Conservation (phyloP, 2,113 vertebrate genomes). For the Bubo bubo region DNA sequence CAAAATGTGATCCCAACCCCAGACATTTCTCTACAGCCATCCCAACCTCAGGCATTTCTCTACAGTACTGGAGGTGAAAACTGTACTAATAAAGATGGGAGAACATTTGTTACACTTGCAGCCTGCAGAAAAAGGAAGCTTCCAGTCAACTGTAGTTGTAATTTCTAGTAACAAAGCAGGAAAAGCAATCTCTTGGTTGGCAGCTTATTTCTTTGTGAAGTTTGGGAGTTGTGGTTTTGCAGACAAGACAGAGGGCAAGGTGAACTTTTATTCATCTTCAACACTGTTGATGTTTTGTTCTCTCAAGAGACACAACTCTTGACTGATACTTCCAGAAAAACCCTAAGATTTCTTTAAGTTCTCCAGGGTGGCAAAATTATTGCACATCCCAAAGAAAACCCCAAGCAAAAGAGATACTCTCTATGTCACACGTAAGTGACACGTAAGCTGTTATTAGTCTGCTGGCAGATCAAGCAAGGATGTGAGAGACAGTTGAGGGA, state of each 20-base stretch:
- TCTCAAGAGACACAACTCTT: background rate
- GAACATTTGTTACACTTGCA: fast-evolving
- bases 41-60: background rate
- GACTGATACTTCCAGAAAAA: background rate
- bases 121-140: background rate
- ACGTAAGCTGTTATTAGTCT: background rate
- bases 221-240: background rate
- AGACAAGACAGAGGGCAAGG: background rate
- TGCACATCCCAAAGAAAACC: fast-evolving
- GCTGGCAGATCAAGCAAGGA: background rate
- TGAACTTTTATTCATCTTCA: background rate
- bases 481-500: background rate
- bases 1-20: background rate
- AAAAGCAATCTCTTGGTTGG: background rate
- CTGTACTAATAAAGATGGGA: background rate
- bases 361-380: background rate
- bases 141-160: background rate
- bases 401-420: background rate
- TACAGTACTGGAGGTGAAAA: background rate
- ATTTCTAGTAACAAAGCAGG: background rate
- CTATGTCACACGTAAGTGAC: background rate
- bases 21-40: background rate
- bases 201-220: background rate
- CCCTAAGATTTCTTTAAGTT: background rate
- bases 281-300: background rate